phyloP scores from a whole-genome alignment of 2,113 vertebrate genomes.

The Piaya cayana region DNA sequence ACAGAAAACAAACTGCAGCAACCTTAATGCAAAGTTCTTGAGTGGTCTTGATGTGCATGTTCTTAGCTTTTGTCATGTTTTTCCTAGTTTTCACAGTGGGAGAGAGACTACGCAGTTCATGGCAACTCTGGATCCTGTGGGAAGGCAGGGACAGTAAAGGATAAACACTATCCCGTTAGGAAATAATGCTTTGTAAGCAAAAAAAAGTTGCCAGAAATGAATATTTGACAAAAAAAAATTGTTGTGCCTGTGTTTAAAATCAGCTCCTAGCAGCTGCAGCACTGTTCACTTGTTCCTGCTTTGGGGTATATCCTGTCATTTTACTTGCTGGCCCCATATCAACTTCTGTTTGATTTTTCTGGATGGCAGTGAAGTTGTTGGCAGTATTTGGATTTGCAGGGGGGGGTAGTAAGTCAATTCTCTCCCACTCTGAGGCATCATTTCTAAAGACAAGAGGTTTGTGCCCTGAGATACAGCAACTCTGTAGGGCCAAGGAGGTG shows the following conservation, averaged over 20 bases:
- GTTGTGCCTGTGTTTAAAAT: neutral
- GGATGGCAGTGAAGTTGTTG: fast-evolving
- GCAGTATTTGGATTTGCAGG: neutral
- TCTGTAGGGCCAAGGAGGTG: neutral
- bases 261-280: neutral
- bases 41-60: neutral
- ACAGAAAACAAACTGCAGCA: neutral
- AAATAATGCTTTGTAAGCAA: neutral
- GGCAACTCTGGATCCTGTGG: neutral
- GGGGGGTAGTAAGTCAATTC: neutral
- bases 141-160: neutral
- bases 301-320: neutral
- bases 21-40: no score
- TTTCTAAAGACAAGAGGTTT: neutral
- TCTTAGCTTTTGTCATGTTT: neutral
- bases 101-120: neutral
- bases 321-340: neutral
- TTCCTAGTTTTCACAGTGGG: neutral
- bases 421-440: neutral
- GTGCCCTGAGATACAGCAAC: neutral
- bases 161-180: neutral
- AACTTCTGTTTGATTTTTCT: fast-evolving
- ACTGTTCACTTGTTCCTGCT: neutral
- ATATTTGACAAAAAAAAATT: neutral
- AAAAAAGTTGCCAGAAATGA: neutral